Evolutionary conservation across 2,797 vertebrate species (phyloP).

Genomic region (Onychomys arenicola): DNA sequence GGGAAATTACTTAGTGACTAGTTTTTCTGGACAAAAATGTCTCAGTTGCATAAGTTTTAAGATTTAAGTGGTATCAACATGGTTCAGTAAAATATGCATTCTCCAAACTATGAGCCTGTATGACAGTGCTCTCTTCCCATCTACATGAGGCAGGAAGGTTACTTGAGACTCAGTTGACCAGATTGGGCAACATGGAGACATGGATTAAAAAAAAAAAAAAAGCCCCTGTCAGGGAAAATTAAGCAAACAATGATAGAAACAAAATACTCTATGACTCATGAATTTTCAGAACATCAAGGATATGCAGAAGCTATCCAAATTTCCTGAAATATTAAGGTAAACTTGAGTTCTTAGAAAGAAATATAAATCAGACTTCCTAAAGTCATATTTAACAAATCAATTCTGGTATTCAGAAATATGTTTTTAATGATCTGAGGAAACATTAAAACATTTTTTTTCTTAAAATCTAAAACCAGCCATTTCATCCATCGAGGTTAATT

Average conservation of each 20-base stretch:
- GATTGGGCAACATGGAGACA: neutral
- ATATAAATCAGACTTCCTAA: neutral
- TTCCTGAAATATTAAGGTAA: neutral
- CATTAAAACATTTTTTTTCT: neutral
- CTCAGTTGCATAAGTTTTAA: neutral
- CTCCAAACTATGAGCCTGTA: neutral
- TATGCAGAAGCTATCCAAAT: conserved; percentile 15
- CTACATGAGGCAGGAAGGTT: neutral
- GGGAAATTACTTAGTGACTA: neutral
- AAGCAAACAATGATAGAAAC: neutral
- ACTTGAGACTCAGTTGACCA: neutral
- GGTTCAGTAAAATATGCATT: neutral
- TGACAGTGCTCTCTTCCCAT: neutral
- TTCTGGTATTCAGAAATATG: conserved; percentile 28
- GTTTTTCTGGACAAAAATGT: neutral
- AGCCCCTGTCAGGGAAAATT: neutral
- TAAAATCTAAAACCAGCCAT: conserved; percentile 54
- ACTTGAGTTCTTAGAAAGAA: conserved; percentile 18
- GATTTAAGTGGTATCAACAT: neutral
- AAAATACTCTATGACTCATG: neutral
- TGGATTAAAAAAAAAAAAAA: neutral
- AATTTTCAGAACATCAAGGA: conserved; percentile 11
- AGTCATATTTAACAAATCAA: neutral
- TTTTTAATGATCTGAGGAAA: conserved; percentile 4
- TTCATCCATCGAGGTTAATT: neutral